A percentile compares a stretch with the other conserved stretches of the same genome.
These are phyloP conservation scores for Tachycineta bicolor DNA, from an alignment of 2,113 vertebrate species.

Conservation along the genomic window DNA sequence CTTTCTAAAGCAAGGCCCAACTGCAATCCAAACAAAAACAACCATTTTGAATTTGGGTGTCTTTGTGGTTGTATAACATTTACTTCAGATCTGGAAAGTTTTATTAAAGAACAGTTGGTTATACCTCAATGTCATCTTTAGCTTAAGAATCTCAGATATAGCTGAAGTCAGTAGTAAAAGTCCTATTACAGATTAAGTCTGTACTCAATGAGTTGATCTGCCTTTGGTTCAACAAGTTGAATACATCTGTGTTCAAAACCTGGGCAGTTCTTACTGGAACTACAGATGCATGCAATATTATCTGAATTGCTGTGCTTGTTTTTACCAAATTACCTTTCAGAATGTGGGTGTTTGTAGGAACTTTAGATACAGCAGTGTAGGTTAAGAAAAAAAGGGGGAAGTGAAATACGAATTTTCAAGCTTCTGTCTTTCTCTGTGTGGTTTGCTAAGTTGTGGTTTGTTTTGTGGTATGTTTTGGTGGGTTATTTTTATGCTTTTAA, in stretches of 20 bases:
- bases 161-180: background rate
- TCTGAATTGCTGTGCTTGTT: background rate
- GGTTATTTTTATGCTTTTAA: background rate
- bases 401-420: background rate
- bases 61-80: background rate
- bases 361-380: background rate
- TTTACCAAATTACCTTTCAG: background rate
- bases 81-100: conserved; percentile 6
- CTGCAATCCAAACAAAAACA: background rate
- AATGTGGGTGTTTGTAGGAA: background rate
- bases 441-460: background rate
- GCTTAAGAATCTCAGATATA: background rate
- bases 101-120: background rate
- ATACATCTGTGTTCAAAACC: background rate
- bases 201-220: background rate
- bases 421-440: background rate
- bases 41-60: background rate
- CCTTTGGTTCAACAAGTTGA: background rate
- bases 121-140: background rate
- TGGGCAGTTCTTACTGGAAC: background rate
- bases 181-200: background rate
- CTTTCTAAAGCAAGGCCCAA: background rate
- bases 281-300: background rate
- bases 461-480: background rate
- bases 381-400: background rate